Evolutionary conservation across 2,888 invertebrate genomes (phyloP).

Genomic region (Tipula vernalis): DNA sequence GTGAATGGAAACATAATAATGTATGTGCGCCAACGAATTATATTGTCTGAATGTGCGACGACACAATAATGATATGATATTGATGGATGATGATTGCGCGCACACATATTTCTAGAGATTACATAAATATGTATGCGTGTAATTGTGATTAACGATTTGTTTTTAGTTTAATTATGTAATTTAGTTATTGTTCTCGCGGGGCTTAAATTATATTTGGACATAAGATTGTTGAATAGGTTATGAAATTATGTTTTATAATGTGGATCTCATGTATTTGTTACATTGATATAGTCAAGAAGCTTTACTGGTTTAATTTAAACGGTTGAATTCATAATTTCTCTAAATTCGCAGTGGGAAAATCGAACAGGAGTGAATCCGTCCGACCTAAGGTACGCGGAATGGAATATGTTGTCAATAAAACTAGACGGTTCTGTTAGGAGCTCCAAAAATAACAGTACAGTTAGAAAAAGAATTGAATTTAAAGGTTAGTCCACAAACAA

Average conservation of each 20-base stretch:
- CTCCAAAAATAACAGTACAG: too few relatives aligned
- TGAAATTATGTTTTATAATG: neutral
- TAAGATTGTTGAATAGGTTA: neutral
- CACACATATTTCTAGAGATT: neutral
- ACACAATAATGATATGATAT: neutral
- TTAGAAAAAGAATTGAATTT: too few relatives aligned
- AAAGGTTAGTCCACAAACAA: too few relatives aligned
- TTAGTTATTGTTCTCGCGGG: neutral
- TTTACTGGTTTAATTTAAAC: too few relatives aligned
- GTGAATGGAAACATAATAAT: neutral
- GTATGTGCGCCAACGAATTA: neutral
- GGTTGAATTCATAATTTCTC: too few relatives aligned
- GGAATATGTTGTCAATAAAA: too few relatives aligned
- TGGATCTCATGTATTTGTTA: neutral
- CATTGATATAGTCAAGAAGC: neutral
- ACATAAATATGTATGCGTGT: neutral
- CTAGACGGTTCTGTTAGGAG: too few relatives aligned
- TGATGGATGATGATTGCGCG: neutral
- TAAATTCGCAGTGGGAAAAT: neutral
- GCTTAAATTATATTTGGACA: neutral
- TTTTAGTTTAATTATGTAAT: neutral
- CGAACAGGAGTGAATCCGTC: too few relatives aligned
- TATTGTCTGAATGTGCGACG: neutral
- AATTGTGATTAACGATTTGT: neutral
- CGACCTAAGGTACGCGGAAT: too few relatives aligned